Evolutionary conservation across 1,140 invertebrate genomes (phyloP), one percentile per base, ranked within the genome.

Genomic region (Chymomyza costata): DNA sequence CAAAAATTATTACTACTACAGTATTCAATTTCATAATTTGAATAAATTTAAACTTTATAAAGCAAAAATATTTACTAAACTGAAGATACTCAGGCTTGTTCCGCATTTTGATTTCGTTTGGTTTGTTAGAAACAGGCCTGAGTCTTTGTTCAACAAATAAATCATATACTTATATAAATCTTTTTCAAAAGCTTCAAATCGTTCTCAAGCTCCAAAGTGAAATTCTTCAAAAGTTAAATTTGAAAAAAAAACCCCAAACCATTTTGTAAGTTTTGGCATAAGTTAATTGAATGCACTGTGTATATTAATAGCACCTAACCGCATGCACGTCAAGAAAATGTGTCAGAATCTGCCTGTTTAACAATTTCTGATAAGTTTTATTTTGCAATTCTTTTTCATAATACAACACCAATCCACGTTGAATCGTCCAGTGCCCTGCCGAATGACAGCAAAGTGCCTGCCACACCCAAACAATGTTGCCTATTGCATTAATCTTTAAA

Each of bases 391-490:
- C 31, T 19, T 54, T 51, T 53, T 38, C 57, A 17, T 65, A 38
- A 47, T 59, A 32, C 6, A 32, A 41, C 37, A 50, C 18, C 65
- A 15, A n/a, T 35, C 6, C 10, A 35, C 6, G 3, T 6, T 11
- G 5, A 15, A 6, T 35, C 6, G 14, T 40, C 8, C 2, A 69
- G 68, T 59, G 50, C 61, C 47, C 58, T 61, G 19, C 45, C 37
- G 39, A n/a, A 32, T 31, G 18, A 38, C 43, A 62, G 38, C 55
- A 40, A 41, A 49, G 53, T 32, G 47, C 45, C 55, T 54, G 57
- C 51, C 37, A 49, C 59, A 32, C 59, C 68, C 49, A 80, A 82
- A 50, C 73, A 78, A 65, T 78, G 73, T 70, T 78, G 73, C 62
- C 65, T 67, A 15, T 61, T 82, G 50, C 64, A 69, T 50, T 82